A percentile compares a stretch with the other conserved stretches of the same genome.
Conservation (phyloP, 1,140 invertebrate genomes). For the Rhagoletis pomonella region DNA sequence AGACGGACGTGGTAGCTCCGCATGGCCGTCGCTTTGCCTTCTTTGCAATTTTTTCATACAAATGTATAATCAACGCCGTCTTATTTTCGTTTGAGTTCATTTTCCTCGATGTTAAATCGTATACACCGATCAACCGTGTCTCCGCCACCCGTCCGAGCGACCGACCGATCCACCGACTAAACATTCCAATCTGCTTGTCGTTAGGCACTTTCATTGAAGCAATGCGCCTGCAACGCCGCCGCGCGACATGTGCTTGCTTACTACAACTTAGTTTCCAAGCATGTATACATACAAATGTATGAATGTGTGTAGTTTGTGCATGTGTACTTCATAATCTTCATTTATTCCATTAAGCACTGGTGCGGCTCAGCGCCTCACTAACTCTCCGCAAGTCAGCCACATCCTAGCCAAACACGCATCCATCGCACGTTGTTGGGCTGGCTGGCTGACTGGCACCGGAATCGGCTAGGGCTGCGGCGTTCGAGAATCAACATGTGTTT, state of each 20-base stretch:
- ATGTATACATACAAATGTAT: no score
- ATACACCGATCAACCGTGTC: neutral
- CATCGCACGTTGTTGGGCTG: constrained; percentile 8
- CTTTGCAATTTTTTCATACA: neutral
- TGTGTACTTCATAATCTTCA: constrained; percentile 19
- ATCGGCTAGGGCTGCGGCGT: neutral
- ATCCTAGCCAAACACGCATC: constrained; percentile 22
- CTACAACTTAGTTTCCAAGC: neutral
- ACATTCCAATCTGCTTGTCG: constrained; percentile 47
- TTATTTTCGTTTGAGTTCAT: neutral
- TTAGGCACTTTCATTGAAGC: constrained; percentile 33
- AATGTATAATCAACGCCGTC: neutral
- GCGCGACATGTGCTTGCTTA: constrained; percentile 10
- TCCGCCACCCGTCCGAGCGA: neutral
- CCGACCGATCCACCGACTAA: neutral
- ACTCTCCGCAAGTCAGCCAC: neutral
- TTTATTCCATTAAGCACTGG: constrained; percentile 35
- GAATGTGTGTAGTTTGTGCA: neutral
- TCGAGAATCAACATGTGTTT: constrained; percentile 44
- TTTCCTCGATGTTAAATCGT: neutral
- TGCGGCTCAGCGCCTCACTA: neutral
- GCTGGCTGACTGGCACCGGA: neutral
- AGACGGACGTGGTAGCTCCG: neutral
- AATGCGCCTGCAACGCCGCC: neutral
- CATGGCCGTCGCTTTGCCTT: neutral